Base-by-base conservation (phyloP, 2,113 vertebrate species). In the Cynopterus brachyotis region DNA sequence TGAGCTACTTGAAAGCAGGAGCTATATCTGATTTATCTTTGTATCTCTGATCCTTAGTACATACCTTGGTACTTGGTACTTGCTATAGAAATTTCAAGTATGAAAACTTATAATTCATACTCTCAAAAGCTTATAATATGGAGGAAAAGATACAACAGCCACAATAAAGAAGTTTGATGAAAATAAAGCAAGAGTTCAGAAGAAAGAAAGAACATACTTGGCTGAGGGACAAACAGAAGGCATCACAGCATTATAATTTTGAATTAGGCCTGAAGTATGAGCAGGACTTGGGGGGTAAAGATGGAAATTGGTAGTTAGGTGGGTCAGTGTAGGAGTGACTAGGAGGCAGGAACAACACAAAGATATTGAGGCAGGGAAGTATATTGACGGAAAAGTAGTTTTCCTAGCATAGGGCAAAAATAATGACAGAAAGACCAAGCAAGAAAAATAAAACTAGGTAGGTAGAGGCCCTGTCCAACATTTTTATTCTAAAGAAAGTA, bases 11-110 rank as follows among this genome's bases (percentile, higher is more conserved):
- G 12, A 95, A 93, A 42, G 45, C n/a, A 91, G 42, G 26, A 69
- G 22, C 42, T 96, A 28, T 26, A 93, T 67, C 24, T 91, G 20
- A 91, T 78, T 95, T 96, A 82, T 73, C 47, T 95, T 92, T 75
- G 28, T 57, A 83, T 67, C 35, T 90, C 9, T 79, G 40, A 30
- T 94, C 47, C 55, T 86, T 67, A 85, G 42, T 69, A 86, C 24
- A 47, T 37, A 93, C 9, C n/a, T 75, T 95, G 45, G 35, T 26
- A 69, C 35, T 35, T 28, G 16, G 16, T 70, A 93, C 15, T 72
- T 76, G 47, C 55, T 73, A n/a, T 11, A 90, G 53, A 89, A 73
- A 67, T 59, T 95, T 83, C 10, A 90, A 69, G 32, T 50, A 66
- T 66, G 42, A 83, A 83, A 90, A 76, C 32, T 82, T 93, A 76